phyloP scores from a whole-genome alignment of 2,113 vertebrate genomes.

The Rousettus leschenaultii region DNA sequence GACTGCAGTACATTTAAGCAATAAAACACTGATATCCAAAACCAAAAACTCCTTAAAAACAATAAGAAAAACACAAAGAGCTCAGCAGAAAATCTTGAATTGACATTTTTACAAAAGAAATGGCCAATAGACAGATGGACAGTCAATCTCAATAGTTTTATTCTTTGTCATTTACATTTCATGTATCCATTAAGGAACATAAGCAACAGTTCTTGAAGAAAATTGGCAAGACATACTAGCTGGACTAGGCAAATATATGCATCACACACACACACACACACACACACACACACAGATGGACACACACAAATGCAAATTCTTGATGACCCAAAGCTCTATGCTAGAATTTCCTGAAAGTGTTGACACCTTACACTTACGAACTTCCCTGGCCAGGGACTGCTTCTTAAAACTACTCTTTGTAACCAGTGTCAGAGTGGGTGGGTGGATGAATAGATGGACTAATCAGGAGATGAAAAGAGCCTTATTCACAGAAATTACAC shows the following conservation, averaged over 20 bases:
- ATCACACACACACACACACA: not conserved
- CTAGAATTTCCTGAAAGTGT: not conserved
- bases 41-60: not conserved
- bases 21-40: not conserved
- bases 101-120: not conserved
- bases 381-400: not conserved
- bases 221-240: not conserved
- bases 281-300: not conserved
- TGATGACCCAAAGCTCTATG: not conserved
- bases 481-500: not conserved
- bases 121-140: not conserved
- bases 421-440: not conserved
- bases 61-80: not conserved
- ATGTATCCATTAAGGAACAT: not conserved
- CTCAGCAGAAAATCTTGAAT: not conserved
- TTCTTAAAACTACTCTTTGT: not conserved
- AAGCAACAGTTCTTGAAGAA: not conserved
- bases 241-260: not conserved
- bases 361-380: not conserved
- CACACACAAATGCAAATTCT: not conserved
- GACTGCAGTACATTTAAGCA: not conserved
- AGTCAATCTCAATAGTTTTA: not conserved
- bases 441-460: not conserved
- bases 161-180: not conserved
- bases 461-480: not conserved